Evolutionary conservation across 2,888 invertebrate genomes (phyloP).

Genomic region (Leptinotarsa haldemani): DNA sequence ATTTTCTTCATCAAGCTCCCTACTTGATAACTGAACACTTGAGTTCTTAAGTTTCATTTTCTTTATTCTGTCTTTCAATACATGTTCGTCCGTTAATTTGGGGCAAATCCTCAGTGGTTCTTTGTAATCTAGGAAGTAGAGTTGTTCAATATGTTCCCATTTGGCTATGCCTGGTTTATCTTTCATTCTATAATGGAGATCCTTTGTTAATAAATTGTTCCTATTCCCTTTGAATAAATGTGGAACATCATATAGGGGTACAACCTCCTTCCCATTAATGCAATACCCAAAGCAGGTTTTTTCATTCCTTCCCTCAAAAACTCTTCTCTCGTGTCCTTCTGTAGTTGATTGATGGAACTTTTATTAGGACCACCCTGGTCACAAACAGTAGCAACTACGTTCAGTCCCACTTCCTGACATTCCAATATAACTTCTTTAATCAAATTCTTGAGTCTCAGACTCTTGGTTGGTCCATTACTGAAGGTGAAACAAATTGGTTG

Average conservation of each 20-base stretch:
- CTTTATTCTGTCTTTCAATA: slow-evolving; percentile 24
- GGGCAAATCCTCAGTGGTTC: slow-evolving; percentile 21
- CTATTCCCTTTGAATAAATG: slow-evolving; percentile 13
- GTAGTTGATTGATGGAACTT: slow-evolving; percentile 8
- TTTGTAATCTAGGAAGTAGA: slow-evolving; percentile 24
- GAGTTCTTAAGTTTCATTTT: slow-evolving; percentile 23
- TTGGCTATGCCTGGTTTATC: slow-evolving; percentile 5
- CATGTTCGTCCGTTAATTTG: slow-evolving; percentile 21
- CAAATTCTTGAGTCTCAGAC: background rate
- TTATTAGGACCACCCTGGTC: slow-evolving; percentile 39
- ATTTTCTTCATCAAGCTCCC: slow-evolving; percentile 19
- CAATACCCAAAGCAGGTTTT: slow-evolving; percentile 27
- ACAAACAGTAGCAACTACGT: slow-evolving; percentile 43
- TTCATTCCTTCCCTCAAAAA: slow-evolving; percentile 7
- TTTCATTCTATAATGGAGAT: slow-evolving; percentile 23
- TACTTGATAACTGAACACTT: slow-evolving; percentile 21
- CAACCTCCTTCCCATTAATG: slow-evolving; percentile 28
- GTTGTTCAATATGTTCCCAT: slow-evolving; percentile 23
- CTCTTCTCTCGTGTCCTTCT: slow-evolving; percentile 30
- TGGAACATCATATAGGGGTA: slow-evolving; percentile 24
- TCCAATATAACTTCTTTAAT: slow-evolving; percentile 2
- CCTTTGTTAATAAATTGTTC: slow-evolving; percentile 12
- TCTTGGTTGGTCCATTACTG: background rate
- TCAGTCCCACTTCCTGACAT: slow-evolving; percentile 37
- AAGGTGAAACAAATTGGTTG: slow-evolving; percentile 13